phyloP scores from a whole-genome alignment of 1,140 invertebrate genomes.

The Drosophila gunungcola region DNA sequence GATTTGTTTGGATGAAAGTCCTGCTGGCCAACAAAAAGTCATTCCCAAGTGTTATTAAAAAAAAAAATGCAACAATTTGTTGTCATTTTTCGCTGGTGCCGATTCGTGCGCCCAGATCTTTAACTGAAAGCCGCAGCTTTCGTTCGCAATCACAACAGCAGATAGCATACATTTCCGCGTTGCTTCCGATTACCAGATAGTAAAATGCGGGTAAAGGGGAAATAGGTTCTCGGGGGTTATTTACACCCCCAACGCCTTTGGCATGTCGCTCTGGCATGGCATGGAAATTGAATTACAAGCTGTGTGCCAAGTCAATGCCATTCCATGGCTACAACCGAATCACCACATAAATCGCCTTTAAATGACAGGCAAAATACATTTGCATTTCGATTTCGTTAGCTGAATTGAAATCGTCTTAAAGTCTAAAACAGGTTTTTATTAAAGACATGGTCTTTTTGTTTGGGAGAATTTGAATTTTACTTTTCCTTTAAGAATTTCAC shows the following conservation, averaged over 20 bases:
- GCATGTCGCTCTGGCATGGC: conserved; percentile 18
- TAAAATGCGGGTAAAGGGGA: too few relatives aligned
- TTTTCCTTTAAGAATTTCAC: too few relatives aligned
- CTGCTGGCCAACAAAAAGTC: conserved; percentile 16
- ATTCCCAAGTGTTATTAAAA: conserved; percentile 45
- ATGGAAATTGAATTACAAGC: conserved; percentile 66
- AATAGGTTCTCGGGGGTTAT: not conserved
- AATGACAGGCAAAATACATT: conserved; percentile 51
- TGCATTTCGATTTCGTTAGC: not conserved
- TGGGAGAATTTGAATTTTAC: too few relatives aligned
- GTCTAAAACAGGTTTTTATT: not conserved
- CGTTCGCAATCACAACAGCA: conserved; percentile 23
- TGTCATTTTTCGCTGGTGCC: conserved; percentile 13
- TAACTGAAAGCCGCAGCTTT: conserved; percentile 30
- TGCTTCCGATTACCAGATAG: conserved; percentile 32
- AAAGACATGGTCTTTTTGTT: not conserved
- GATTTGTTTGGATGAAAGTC: conserved; percentile 38
- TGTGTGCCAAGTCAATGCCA: conserved; percentile 56
- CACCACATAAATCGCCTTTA: conserved; percentile 43
- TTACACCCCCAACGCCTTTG: conserved; percentile 7
- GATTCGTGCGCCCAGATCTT: conserved; percentile 2
- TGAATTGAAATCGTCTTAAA: not conserved
- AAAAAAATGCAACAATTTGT: conserved; percentile 41
- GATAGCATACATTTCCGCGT: conserved; percentile 47
- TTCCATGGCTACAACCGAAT: conserved; percentile 27